phyloP scores from a whole-genome alignment of 2,797 vertebrate species.

The Sylvia borin region DNA sequence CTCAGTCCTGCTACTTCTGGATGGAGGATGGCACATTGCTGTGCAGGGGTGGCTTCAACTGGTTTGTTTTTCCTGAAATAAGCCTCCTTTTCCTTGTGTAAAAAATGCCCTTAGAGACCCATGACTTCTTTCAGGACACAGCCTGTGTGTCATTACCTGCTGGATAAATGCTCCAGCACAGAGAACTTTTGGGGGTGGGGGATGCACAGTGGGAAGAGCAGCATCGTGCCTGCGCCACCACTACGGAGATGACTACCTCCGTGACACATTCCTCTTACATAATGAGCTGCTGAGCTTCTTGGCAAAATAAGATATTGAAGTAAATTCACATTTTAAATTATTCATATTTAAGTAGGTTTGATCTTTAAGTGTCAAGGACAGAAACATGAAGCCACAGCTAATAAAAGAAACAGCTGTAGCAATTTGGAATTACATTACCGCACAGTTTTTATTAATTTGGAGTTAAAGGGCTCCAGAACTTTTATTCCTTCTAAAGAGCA shows the following conservation, averaged over 20 bases:
- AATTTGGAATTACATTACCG: neutral
- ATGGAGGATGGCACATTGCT: neutral
- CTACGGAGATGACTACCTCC: neutral
- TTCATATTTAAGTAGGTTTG: slow-evolving; percentile 65
- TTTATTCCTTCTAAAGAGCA: neutral
- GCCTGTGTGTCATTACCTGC: neutral
- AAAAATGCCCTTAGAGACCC: neutral
- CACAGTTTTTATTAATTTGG: slow-evolving; percentile 23
- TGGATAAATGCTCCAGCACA: neutral
- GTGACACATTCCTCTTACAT: slow-evolving; percentile 55
- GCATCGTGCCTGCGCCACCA: neutral
- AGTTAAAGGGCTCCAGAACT: slow-evolving; percentile 20
- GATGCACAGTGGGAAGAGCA: neutral
- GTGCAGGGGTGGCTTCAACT: neutral
- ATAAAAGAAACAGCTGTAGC: slow-evolving; percentile 50
- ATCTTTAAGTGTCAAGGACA: slow-evolving; percentile 61
- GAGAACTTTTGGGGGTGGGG: neutral
- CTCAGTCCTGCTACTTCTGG: neutral
- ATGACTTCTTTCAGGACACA: neutral
- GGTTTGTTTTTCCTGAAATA: neutral
- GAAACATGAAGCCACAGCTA: slow-evolving; percentile 59
- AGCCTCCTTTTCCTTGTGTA: neutral
- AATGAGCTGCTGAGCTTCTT: slow-evolving; percentile 32
- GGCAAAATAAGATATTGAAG: slow-evolving; percentile 41
- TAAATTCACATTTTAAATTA: slow-evolving; percentile 48